Percentiles rank a stretch among this genome's conserved stretches.
phyloP scores from a whole-genome alignment of 64 coral and sea anemone species.

The Actinia equina region DNA sequence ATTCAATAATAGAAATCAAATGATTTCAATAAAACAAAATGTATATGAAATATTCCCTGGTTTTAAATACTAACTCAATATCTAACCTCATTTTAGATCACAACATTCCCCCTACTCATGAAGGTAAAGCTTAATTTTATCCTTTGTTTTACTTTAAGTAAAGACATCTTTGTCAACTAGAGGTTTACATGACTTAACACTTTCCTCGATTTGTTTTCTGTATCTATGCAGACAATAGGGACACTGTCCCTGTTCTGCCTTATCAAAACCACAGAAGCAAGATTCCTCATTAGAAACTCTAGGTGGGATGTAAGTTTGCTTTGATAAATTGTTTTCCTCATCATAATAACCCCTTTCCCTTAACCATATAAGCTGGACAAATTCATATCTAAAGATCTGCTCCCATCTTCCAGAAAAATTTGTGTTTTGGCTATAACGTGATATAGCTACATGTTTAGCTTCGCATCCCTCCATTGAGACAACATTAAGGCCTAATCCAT shows the following conservation, averaged over 20 bases:
- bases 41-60: neutral
- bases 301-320: constrained; percentile 35
- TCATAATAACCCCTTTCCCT: constrained; percentile 13
- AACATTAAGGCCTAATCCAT: constrained; percentile 2
- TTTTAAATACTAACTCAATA: neutral
- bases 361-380: constrained; percentile 41
- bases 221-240: constrained; percentile 45
- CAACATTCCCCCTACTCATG: neutral
- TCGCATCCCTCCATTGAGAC: constrained; percentile 49
- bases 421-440: constrained; percentile 35
- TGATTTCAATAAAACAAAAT: neutral
- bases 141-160: neutral
- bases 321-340: constrained; percentile 44
- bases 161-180: constrained; percentile 43
- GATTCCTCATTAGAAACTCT: constrained; percentile 44
- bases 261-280: constrained; percentile 63
- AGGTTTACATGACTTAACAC: constrained; percentile 22
- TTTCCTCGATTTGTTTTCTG: constrained; percentile 35
- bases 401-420: constrained; percentile 21
- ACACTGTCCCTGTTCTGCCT: constrained; percentile 18
- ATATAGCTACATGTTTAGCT: constrained; percentile 35
- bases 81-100: neutral
- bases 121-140: neutral
- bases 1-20: neutral
- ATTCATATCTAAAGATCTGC: constrained; percentile 45